Percentiles rank a stretch among this genome's conserved stretches.
These are phyloP conservation scores for Chromis chromis DNA, from an alignment of 2,797 vertebrate species.

Conservation along the genomic window DNA sequence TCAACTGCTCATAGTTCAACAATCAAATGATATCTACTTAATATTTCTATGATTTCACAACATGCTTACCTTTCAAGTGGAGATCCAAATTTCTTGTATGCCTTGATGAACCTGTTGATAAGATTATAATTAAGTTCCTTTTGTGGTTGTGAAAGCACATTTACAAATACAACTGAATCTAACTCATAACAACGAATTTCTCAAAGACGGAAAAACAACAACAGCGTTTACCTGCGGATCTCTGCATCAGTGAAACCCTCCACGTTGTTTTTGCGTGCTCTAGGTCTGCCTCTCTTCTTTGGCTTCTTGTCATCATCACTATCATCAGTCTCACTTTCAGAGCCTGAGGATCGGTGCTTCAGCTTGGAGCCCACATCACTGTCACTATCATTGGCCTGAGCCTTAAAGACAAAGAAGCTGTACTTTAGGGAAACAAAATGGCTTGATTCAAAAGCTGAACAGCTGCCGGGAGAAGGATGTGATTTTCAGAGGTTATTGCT, in stretches of 20 bases:
- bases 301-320: constrained; percentile 97
- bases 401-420: constrained; percentile 75
- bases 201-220: background rate
- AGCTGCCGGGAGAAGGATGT: too few relatives aligned
- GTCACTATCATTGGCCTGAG: constrained; percentile 96
- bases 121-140: background rate
- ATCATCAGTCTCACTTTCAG: constrained; percentile 96
- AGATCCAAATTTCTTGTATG: constrained; percentile 97
- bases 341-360: constrained; percentile 93
- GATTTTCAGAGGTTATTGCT: background rate
- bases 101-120: constrained; percentile 94
- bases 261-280: constrained; percentile 95
- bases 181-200: background rate
- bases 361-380: constrained; percentile 96
- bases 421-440: background rate
- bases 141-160: background rate
- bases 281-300: constrained; percentile 92
- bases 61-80: constrained; percentile 93
- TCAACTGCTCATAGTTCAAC: background rate
- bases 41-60: background rate
- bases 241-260: constrained; percentile 97
- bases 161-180: background rate
- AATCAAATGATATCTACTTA: background rate
- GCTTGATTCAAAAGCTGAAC: background rate
- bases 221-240: constrained; percentile 90